Evolutionary conservation across 2,113 vertebrate genomes (phyloP), one percentile per base, ranked within the genome.

Genomic region (Circaetus cinerascens): DNA sequence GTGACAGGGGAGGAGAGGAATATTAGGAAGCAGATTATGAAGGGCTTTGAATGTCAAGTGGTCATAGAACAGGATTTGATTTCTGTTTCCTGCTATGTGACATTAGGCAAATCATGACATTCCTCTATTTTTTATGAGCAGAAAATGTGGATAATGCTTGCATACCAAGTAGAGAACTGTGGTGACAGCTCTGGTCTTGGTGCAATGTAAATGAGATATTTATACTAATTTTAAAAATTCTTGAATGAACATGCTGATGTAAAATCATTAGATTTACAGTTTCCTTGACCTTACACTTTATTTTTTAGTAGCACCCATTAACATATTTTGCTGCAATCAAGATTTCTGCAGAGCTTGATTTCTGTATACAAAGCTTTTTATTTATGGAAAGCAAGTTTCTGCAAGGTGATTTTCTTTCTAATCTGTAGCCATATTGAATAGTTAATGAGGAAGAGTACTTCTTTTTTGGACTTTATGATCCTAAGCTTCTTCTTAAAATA

Each of bases 1-100:
- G 14, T 90, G 38, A 63, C 15, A 71, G 67, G 50, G 90, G 77
- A 84, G 59, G 22, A 78, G 73, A 62, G 34, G 62, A 95, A 55
- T 93, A 57, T 84, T 71, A 83, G 76, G 88, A 95, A 88, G 73
- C 27, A 81, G 64, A 48, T 97, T 87, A 57, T 69, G 91, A 87
- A 92, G 91, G 57, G 76, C 40, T 95, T 95, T 97, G 92, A 97
- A 97, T 97, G 96, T 97, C 95, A 92, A 97, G 95, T 96, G 91
- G 88, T 82, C 83, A 45, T 90, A 94, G 81, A 96, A 93, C 67
- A 29, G 88, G 79, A 84, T 84, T 94, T 92, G 93, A 91, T 91
- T 96, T 91, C 82, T 94, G 45, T 88, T 95, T 92, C 86, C 95
- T 95, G 94, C 69, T 93, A 80, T 88, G 76, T 93, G 91, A 93